Evolutionary conservation across 2,888 invertebrate genomes (phyloP), one percentile per base, ranked within the genome.

Genomic region (Cerastoderma edule): DNA sequence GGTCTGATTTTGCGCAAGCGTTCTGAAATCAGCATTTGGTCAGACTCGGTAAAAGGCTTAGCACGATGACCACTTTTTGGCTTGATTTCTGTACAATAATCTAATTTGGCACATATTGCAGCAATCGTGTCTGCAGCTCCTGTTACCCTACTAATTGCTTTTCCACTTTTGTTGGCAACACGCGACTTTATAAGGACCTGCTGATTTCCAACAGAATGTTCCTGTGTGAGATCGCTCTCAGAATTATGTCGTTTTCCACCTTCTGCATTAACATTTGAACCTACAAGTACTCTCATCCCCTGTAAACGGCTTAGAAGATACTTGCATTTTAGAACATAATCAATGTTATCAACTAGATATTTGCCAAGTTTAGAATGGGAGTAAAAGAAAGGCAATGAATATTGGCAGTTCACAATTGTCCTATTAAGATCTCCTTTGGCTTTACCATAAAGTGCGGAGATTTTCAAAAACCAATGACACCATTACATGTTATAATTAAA

Each of bases 221-320:
- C 76, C 39, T 80, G 76, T 5, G 73, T 73, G 5, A 80, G 67
- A 46, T 80, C 80, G n/a, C 53, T 64, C 35, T 76, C 77, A 13
- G 71, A 63, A 53, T 78, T 74, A 13, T 35, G 19, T 4, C 71
- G 64, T 13, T 28, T 60, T 22, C 77, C 77, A n/a, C 75, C 77
- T 48, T 53, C 50, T 2, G 70, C 16, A 35, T 82, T 82, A 1
- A 74, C 50, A 68, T 73, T 76, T 16, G 73, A 57, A 13, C 73
- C 68, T 33, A 69, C 67, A 27, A 80, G 71, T n/a, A 78, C 67
- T 6, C 72, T 35, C 3, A 75, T 32, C 68, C 67, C 68, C 22
- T 74, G 53, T n/a, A 74, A 24, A 22, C 77, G 74, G 39, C 70
- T 74, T 19, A 75, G 35, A 13, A 67, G 27, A 35, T 56, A 56